Percentiles rank a stretch among this genome's conserved stretches.
phyloP scores from a whole-genome alignment of 2,888 invertebrate species.

The Malthinus flaveolus region DNA sequence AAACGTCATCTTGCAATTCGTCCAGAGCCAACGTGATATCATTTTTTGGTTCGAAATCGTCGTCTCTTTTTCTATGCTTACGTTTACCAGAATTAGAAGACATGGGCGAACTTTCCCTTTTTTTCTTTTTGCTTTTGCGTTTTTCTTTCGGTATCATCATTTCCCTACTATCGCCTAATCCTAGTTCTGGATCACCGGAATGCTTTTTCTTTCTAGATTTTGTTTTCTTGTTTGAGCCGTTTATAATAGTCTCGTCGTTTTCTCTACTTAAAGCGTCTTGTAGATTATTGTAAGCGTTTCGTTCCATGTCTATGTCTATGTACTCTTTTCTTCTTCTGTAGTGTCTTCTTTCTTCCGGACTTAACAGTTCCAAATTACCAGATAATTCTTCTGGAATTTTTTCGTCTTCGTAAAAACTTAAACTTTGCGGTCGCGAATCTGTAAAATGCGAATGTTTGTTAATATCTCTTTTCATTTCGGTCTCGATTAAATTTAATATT shows the following conservation, averaged over 20 bases:
- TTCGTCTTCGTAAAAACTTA: constrained; percentile 55
- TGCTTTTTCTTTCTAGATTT: constrained; percentile 52
- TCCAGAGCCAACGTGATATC: constrained; percentile 53
- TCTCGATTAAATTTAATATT: constrained; percentile 51
- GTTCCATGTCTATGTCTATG: constrained; percentile 48
- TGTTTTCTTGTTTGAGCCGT: constrained; percentile 47
- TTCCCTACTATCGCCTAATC: constrained; percentile 52
- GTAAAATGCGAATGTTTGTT: constrained; percentile 53
- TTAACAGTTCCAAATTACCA: constrained; percentile 52
- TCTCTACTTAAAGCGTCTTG: constrained; percentile 49
- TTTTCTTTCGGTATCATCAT: constrained; percentile 56
- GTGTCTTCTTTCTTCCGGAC: constrained; percentile 53
- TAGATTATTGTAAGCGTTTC: constrained; percentile 52
- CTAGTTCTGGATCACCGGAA: constrained; percentile 32
- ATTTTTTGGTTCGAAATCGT: constrained; percentile 49
- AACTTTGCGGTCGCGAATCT: constrained; percentile 54
- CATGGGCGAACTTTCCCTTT: constrained; percentile 46
- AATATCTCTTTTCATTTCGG: constrained; percentile 53
- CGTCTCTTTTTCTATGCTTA: constrained; percentile 51
- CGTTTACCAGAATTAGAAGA: constrained; percentile 42
- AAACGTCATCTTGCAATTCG: constrained; percentile 55
- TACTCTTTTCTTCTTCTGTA: constrained; percentile 50
- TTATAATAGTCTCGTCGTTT: constrained; percentile 46
- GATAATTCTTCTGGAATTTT: constrained; percentile 54
- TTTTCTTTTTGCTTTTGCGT: constrained; percentile 53